A percentile compares a stretch with the other conserved stretches of the same genome.
Conservation (phyloP, 2,113 vertebrate genomes). For the Daphoenositta chrysoptera region DNA sequence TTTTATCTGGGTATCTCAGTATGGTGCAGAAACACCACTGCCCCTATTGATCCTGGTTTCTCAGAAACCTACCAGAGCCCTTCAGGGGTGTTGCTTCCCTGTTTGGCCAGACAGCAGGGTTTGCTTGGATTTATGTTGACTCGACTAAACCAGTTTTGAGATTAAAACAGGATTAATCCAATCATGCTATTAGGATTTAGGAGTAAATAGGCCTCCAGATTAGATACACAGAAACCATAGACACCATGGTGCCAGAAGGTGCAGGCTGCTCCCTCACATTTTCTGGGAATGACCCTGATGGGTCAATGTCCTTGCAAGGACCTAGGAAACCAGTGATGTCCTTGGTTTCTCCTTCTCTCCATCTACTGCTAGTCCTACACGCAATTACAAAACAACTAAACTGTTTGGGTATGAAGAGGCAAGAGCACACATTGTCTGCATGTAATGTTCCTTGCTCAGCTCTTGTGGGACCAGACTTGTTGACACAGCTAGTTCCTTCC, state of each 20-base stretch:
- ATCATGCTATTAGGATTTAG: background rate
- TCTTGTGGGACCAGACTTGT: background rate
- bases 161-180: slow-evolving; percentile 8
- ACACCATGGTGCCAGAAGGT: background rate
- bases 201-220: background rate
- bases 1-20: background rate
- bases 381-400: background rate
- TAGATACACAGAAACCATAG: background rate
- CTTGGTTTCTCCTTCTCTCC: background rate
- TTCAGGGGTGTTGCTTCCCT: background rate
- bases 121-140: background rate
- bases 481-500: background rate
- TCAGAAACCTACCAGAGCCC: background rate
- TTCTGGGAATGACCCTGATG: background rate
- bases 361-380: background rate
- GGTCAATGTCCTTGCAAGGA: background rate
- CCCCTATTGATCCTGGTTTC: background rate
- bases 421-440: background rate
- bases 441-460: background rate
- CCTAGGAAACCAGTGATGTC: background rate
- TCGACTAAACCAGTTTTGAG: background rate
- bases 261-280: background rate
- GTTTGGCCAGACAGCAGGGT: background rate
- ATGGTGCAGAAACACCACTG: background rate
- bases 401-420: background rate